Conservation (phyloP, 2,888 invertebrate genomes). For the Noctuana brunneofusca region DNA sequence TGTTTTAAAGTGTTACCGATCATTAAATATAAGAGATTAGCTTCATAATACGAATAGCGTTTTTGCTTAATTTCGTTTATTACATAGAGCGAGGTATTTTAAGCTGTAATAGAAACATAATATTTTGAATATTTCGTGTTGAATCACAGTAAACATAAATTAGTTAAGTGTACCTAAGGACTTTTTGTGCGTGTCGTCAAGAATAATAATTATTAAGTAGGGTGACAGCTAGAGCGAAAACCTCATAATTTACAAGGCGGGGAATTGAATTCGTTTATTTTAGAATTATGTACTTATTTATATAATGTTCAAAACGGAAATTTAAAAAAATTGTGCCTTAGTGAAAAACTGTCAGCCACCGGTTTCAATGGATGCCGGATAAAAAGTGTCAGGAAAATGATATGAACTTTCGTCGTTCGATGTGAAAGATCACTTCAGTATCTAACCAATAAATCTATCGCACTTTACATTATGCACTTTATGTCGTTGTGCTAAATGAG, state of each 20-base stretch:
- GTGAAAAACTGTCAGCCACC: constrained; percentile 69
- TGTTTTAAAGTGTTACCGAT: constrained; percentile 17
- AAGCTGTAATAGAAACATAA: constrained; percentile 16
- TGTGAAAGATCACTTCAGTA: constrained; percentile 38
- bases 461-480: constrained; percentile 66
- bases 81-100: constrained; percentile 17
- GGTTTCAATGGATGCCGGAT: constrained; percentile 47
- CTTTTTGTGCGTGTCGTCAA: constrained; percentile 15
- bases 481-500: background rate
- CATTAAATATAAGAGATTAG: constrained; percentile 21
- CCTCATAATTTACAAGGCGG: constrained; percentile 45
- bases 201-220: constrained; percentile 22
- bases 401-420: constrained; percentile 21
- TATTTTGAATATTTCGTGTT: constrained; percentile 30
- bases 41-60: constrained; percentile 22
- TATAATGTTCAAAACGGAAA: constrained; percentile 79
- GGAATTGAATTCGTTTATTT: constrained; percentile 72
- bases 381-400: constrained; percentile 2
- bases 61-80: constrained; percentile 24
- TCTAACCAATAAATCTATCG: constrained; percentile 46
- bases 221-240: constrained; percentile 42
- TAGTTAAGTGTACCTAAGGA: constrained; percentile 8
- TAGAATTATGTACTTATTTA: constrained; percentile 50
- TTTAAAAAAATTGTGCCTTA: constrained; percentile 78
- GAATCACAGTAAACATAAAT: constrained; percentile 11